Percentiles rank a stretch among this genome's conserved stretches.
These are phyloP conservation scores for Patella vulgata DNA, from an alignment of 1,140 invertebrate genomes.

Conservation along the genomic window DNA sequence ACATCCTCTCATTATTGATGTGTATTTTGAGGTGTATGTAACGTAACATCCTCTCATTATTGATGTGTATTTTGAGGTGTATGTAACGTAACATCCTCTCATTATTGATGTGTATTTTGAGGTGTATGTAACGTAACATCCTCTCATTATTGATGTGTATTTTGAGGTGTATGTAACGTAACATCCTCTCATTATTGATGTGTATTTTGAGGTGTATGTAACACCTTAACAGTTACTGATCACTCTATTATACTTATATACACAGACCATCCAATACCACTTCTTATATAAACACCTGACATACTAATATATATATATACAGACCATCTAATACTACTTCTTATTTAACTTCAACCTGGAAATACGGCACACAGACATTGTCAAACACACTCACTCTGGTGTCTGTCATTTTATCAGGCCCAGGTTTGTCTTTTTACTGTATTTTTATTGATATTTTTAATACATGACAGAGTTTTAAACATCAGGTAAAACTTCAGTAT, in stretches of 20 bases:
- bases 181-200: too few species aligned
- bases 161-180: background rate
- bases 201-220: background rate
- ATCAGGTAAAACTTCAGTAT: background rate
- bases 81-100: too few species aligned
- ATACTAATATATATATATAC: too few species aligned
- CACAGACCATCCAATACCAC: background rate
- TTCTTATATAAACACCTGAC: background rate
- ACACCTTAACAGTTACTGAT: background rate
- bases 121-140: background rate
- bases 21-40: too few species aligned
- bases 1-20: too few species aligned
- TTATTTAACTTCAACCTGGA: background rate
- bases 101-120: too few species aligned
- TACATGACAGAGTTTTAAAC: background rate
- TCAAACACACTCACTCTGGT: background rate
- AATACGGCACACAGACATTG: background rate
- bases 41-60: too few species aligned
- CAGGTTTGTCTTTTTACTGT: too few species aligned
- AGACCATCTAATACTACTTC: background rate
- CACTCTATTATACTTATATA: conserved; percentile 1
- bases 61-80: too few species aligned
- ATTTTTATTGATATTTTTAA: background rate
- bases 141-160: background rate
- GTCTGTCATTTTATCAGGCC: too few species aligned